These are phyloP conservation scores for Penaeus monodon DNA, from an alignment of 2,888 invertebrate species.

Conservation along the genomic window DNA sequence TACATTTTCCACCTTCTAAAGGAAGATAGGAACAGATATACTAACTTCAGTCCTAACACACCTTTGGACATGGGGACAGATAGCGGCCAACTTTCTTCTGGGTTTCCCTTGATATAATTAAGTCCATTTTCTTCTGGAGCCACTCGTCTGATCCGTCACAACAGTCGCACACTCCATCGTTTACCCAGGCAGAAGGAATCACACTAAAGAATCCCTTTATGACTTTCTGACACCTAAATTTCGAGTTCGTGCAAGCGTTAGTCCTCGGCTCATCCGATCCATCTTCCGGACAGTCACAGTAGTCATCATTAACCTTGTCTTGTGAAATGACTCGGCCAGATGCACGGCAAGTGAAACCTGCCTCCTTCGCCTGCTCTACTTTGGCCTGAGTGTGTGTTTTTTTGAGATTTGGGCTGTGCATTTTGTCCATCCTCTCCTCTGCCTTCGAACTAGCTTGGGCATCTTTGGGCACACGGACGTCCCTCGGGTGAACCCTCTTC, in stretches of 20 bases:
- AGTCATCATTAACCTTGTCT: conserved; percentile 86
- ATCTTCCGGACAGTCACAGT: conserved; percentile 83
- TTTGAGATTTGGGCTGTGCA: not conserved
- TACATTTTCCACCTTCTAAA: too few species aligned
- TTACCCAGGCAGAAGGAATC: conserved; percentile 70
- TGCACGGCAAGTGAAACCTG: conserved; percentile 22
- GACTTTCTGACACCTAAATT: conserved; percentile 66
- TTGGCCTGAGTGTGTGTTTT: not conserved
- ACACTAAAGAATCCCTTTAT: conserved; percentile 36
- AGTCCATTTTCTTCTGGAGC: conserved; percentile 43
- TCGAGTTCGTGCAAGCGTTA: conserved; percentile 70
- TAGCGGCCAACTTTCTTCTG: conserved; percentile 52
- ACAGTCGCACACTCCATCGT: conserved; percentile 78
- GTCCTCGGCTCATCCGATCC: conserved; percentile 72
- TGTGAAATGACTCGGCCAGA: conserved; percentile 67
- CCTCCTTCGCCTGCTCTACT: not conserved
- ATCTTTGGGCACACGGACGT: too few species aligned
- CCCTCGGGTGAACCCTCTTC: not conserved
- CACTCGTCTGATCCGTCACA: conserved; percentile 91
- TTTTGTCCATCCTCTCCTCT: too few species aligned
- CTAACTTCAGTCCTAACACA: conserved; percentile 28
- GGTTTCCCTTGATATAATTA: conserved; percentile 17
- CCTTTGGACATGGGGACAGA: conserved; percentile 55
- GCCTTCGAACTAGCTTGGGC: too few species aligned
- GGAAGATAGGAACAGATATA: too few species aligned